Evolutionary conservation across 2,113 vertebrate species (phyloP).

Genomic region (Sinocyclocheilus anophthalmus): DNA sequence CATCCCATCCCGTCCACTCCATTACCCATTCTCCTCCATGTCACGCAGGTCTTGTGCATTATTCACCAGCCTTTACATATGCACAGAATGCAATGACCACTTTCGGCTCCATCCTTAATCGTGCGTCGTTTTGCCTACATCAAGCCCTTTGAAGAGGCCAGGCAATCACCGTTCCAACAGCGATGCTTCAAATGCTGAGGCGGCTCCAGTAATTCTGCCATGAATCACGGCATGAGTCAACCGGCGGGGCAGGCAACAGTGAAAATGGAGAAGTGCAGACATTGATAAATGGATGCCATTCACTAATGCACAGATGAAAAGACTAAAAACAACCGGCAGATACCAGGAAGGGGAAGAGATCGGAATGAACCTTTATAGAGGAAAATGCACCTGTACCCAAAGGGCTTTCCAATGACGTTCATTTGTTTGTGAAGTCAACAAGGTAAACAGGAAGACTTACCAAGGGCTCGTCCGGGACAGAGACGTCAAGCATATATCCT

Average conservation of each 20-base stretch:
- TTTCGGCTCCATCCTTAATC: constrained; percentile 31
- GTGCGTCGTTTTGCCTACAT: constrained; percentile 17
- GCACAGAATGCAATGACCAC: neutral
- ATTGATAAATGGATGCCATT: constrained; percentile 38
- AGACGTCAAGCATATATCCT: constrained; percentile 47
- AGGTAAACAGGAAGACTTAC: constrained; percentile 56
- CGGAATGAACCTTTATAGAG: neutral
- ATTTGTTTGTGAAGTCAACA: constrained; percentile 9
- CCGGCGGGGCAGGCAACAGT: neutral
- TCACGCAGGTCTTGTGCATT: constrained; percentile 36
- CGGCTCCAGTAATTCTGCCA: constrained; percentile 27
- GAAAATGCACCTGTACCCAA: constrained; percentile 31
- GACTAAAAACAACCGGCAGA: constrained; percentile 1
- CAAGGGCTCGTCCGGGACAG: constrained; percentile 29
- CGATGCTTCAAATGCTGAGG: constrained; percentile 18
- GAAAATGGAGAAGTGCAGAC: constrained; percentile 33
- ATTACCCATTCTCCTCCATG: neutral
- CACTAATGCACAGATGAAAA: constrained; percentile 24
- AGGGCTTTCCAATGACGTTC: neutral
- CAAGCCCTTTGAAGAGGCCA: constrained; percentile 28
- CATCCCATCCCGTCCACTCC: neutral
- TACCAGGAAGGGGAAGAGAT: constrained; percentile 30
- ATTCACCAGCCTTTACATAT: constrained; percentile 40
- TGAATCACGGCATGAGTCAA: constrained; percentile 48
- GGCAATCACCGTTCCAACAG: constrained; percentile 48